phyloP scores from a whole-genome alignment of 2,113 vertebrate species.

The Vireo altiloquus region DNA sequence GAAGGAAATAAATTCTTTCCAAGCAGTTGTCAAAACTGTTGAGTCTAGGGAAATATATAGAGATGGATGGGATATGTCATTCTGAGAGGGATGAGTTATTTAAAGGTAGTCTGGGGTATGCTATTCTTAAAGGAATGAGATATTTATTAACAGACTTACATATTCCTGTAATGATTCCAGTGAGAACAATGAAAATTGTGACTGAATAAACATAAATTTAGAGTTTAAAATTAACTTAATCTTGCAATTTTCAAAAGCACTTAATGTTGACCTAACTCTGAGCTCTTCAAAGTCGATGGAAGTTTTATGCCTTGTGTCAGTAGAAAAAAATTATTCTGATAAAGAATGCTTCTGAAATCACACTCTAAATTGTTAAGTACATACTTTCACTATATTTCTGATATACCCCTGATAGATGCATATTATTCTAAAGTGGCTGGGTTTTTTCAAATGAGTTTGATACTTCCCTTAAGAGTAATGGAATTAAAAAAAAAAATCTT shows the following conservation, averaged over 20 bases:
- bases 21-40: constrained; percentile 50
- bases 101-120: constrained; percentile 25
- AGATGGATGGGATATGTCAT: constrained; percentile 53
- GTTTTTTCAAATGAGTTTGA: neutral
- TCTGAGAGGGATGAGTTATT: constrained; percentile 56
- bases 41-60: constrained; percentile 57
- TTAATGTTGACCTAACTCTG: neutral
- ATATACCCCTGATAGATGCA: neutral
- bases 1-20: constrained; percentile 59
- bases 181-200: constrained; percentile 44
- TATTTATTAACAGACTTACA: constrained; percentile 57
- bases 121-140: constrained; percentile 36
- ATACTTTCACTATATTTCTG: neutral
- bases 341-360: neutral
- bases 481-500: neutral
- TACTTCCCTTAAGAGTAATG: neutral
- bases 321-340: neutral
- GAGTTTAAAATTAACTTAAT: constrained; percentile 34
- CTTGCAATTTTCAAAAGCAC: neutral
- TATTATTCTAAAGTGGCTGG: neutral
- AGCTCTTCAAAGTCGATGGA: neutral
- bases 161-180: constrained; percentile 40
- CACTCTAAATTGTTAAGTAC: neutral
- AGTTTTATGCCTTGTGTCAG: neutral
- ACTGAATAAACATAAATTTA: constrained; percentile 31